Evolutionary conservation across 2,113 vertebrate species (phyloP).

Genomic region (Entomyzon cyanotis): DNA sequence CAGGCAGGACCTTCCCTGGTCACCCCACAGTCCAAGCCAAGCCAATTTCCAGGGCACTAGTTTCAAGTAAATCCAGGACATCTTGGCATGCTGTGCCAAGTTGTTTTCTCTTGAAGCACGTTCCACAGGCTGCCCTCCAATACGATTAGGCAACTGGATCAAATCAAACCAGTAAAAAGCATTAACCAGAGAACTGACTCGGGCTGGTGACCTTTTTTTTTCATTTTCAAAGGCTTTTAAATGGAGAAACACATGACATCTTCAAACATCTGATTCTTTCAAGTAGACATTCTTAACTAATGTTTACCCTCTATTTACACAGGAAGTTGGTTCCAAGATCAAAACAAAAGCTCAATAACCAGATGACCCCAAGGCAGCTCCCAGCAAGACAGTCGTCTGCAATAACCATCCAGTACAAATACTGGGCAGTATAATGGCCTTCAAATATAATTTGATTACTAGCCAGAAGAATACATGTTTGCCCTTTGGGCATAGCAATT

Average conservation of each 20-base stretch:
- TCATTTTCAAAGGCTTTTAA: background rate
- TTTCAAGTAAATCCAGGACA: background rate
- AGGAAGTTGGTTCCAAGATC: background rate
- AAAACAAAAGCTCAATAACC: background rate
- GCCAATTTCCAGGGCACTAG: fast-evolving
- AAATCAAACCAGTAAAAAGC: background rate
- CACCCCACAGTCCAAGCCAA: fast-evolving
- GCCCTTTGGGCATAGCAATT: background rate
- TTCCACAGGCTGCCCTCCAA: background rate
- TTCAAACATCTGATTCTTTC: background rate
- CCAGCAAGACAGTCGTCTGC: background rate
- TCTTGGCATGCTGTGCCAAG: background rate
- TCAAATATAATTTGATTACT: background rate
- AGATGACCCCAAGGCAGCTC: background rate
- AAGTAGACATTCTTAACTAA: background rate
- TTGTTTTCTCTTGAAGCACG: fast-evolving
- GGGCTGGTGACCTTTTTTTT: background rate
- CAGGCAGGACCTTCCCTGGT: background rate
- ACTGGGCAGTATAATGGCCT: background rate
- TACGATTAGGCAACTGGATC: background rate
- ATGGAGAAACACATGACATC: background rate
- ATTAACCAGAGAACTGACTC: background rate
- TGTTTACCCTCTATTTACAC: background rate
- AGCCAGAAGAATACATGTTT: background rate
- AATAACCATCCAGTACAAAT: background rate